Evolutionary conservation across 1,140 invertebrate species (phyloP).

Genomic region (Orius insidiosus): DNA sequence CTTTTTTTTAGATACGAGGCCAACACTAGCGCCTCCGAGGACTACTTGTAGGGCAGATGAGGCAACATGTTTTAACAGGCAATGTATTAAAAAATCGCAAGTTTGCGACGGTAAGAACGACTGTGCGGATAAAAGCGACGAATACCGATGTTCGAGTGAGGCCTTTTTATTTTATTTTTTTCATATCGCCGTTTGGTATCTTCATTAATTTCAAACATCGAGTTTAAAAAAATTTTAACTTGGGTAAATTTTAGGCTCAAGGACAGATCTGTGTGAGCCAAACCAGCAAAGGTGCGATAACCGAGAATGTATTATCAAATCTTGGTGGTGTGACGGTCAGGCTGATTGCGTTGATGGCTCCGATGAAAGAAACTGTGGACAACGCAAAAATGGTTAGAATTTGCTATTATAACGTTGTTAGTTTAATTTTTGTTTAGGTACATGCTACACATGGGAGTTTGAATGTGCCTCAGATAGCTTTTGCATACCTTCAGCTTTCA

Average conservation of each 20-base stretch:
- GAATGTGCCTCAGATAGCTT: constrained; percentile 51
- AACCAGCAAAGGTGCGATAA: constrained; percentile 83
- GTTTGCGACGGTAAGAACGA: constrained; percentile 69
- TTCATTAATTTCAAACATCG: too few relatives aligned
- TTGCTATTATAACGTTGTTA: too few relatives aligned
- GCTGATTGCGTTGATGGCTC: constrained; percentile 86
- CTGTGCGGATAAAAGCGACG: constrained; percentile 77
- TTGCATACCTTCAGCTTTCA: constrained; percentile 84
- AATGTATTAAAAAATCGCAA: constrained; percentile 66
- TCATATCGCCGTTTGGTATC: too few relatives aligned
- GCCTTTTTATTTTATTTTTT: constrained; percentile 9
- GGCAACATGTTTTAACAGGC: constrained; percentile 77
- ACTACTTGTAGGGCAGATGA: constrained; percentile 50
- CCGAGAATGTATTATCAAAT: constrained; percentile 74
- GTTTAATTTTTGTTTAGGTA: constrained; percentile 27
- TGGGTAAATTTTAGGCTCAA: neutral
- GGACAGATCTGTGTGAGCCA: constrained; percentile 53
- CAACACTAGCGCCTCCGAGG: constrained; percentile 25
- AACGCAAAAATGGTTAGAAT: constrained; percentile 21
- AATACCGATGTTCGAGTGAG: constrained; percentile 46
- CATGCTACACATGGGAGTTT: constrained; percentile 67
- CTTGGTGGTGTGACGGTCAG: constrained; percentile 83
- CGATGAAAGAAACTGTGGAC: constrained; percentile 51
- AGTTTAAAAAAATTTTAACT: too few relatives aligned
- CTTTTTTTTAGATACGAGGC: constrained; percentile 25